Conservation (phyloP, 2,888 invertebrate species). For the Sphaerophoria taeniata region DNA sequence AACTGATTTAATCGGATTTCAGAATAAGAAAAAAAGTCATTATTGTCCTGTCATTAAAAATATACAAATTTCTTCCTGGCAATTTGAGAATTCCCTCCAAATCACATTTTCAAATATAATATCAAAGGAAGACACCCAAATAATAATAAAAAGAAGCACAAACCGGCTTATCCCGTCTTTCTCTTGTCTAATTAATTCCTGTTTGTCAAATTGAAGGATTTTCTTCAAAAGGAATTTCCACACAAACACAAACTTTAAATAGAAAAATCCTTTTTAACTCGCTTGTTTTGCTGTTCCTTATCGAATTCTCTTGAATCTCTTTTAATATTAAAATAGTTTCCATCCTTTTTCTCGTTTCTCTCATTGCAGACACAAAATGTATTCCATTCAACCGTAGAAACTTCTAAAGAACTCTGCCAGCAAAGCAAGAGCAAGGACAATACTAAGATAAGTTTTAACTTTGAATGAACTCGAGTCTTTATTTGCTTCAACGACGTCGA, state of each 20-base stretch:
- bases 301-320: constrained; percentile 51
- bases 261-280: constrained; percentile 20
- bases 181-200: constrained; percentile 12
- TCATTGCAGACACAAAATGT: constrained; percentile 45
- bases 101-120: no score
- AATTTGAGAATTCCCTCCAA: no score
- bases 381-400: constrained; percentile 13
- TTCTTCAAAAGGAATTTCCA: constrained; percentile 23
- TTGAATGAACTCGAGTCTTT: constrained; percentile 38
- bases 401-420: not conserved
- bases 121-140: no score
- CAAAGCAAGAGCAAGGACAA: not conserved
- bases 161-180: not conserved
- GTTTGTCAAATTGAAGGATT: constrained; percentile 17
- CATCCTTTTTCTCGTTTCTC: constrained; percentile 40
- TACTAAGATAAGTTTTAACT: constrained; percentile 11
- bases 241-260: constrained; percentile 11
- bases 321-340: constrained; percentile 61
- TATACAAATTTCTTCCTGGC: no score
- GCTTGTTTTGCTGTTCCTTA: not conserved
- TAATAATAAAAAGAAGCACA: not conserved
- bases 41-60: no score
- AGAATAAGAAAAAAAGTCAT: no score
- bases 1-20: no score
- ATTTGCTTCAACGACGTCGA: not conserved